These are phyloP conservation scores for Clusia tigrina DNA, from an alignment of 2,888 invertebrate genomes.

Conservation along the genomic window DNA sequence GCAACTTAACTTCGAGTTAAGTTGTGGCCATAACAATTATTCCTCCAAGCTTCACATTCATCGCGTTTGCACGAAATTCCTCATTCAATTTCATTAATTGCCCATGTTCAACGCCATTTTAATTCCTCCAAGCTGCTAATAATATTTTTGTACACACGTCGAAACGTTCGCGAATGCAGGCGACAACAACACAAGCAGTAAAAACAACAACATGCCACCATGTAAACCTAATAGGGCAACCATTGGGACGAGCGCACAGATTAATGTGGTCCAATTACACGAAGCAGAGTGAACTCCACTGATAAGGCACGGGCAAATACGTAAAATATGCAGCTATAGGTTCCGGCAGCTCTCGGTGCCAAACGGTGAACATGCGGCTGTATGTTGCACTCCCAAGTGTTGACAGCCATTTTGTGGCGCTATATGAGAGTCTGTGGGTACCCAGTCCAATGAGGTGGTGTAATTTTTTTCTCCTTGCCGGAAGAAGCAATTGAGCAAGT, in stretches of 20 bases:
- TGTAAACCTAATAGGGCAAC: slow-evolving; percentile 4
- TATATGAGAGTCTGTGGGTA: no score
- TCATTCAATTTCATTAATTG: slow-evolving; percentile 10
- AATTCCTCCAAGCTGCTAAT: slow-evolving; percentile 22
- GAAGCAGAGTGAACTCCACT: slow-evolving; percentile 4
- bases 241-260: slow-evolving; percentile 11
- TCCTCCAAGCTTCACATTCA: no score
- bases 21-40: no score
- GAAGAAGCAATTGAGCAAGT: no score
- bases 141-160: neutral
- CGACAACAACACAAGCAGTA: neutral
- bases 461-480: no score
- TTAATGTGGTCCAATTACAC: slow-evolving; percentile 24
- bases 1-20: no score
- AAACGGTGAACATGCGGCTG: no score
- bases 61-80: slow-evolving; percentile 8
- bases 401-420: neutral
- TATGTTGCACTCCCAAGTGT: slow-evolving; percentile 7
- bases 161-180: neutral
- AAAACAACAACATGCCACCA: neutral
- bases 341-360: no score
- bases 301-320: slow-evolving; percentile 1
- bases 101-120: slow-evolving; percentile 19
- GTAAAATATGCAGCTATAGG: no score
- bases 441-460: no score